Conservation (phyloP, 1,140 invertebrate species). For the Cydia strobilella region DNA sequence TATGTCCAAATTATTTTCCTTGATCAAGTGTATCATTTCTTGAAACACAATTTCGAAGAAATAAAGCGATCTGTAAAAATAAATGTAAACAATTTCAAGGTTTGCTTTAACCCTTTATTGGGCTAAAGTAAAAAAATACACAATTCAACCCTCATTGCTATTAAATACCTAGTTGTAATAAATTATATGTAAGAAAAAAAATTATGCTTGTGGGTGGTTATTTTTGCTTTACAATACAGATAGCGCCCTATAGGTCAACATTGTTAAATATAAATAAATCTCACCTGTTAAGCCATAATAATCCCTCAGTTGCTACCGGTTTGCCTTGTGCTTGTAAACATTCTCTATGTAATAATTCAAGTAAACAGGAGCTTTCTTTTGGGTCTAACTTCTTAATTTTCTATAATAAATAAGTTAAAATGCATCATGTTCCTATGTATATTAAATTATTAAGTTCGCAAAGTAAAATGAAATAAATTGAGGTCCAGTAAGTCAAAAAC, state of each 20-base stretch:
- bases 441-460: background rate
- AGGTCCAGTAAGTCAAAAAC: background rate
- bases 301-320: constrained; percentile 80
- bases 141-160: too few relatives aligned
- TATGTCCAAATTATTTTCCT: constrained; percentile 67
- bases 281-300: constrained; percentile 86
- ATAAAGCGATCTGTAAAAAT: constrained; percentile 79
- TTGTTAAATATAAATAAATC: background rate
- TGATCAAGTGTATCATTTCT: constrained; percentile 75
- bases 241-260: too few relatives aligned
- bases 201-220: too few relatives aligned
- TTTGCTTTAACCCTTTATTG: too few relatives aligned
- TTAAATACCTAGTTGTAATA: too few relatives aligned
- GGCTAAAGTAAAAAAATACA: too few relatives aligned
- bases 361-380: constrained; percentile 81
- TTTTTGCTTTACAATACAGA: too few relatives aligned
- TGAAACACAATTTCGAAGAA: constrained; percentile 82
- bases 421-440: background rate
- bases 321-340: constrained; percentile 65
- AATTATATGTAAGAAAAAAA: too few relatives aligned
- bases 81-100: too few relatives aligned
- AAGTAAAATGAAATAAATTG: background rate
- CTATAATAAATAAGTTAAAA: constrained; percentile 64
- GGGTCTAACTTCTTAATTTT: constrained; percentile 83
- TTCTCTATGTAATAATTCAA: constrained; percentile 84